Conservation (phyloP, 2,113 vertebrate species). For the Pitta sordida region DNA sequence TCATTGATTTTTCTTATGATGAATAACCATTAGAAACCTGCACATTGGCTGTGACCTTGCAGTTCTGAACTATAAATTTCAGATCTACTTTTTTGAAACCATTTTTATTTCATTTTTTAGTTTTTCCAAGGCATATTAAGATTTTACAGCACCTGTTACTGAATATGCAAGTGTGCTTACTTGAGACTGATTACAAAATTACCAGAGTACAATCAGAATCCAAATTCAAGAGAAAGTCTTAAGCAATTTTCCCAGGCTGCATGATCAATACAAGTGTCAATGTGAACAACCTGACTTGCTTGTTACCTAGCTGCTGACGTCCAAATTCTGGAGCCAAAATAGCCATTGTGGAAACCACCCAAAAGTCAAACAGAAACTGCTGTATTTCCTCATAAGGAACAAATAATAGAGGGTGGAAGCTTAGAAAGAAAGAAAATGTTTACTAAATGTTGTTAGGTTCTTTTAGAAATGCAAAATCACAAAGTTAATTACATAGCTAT, state of each 20-base stretch:
- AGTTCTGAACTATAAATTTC: background rate
- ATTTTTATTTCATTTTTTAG: background rate
- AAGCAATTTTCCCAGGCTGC: background rate
- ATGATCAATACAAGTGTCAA: background rate
- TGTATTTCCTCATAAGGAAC: background rate
- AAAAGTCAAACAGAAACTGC: background rate
- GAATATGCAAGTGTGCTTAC: background rate
- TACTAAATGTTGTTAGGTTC: background rate
- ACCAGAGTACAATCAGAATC: background rate
- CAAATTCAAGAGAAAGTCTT: background rate
- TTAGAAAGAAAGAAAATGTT: background rate
- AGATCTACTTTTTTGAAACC: background rate
- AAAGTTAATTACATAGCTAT: background rate
- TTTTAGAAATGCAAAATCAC: background rate
- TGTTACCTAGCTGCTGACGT: slow-evolving; percentile 6
- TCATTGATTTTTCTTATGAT: background rate
- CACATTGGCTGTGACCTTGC: background rate
- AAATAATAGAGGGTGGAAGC: background rate
- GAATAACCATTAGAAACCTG: background rate
- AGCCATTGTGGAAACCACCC: background rate
- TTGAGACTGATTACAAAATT: background rate
- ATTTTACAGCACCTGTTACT: background rate
- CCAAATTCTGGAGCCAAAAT: background rate
- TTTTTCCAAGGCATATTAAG: background rate
- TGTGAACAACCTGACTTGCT: background rate